Evolutionary conservation across 35 echinoderm and acorn worm species (phyloP).

Genomic region (Apostichopus parvimensis): DNA sequence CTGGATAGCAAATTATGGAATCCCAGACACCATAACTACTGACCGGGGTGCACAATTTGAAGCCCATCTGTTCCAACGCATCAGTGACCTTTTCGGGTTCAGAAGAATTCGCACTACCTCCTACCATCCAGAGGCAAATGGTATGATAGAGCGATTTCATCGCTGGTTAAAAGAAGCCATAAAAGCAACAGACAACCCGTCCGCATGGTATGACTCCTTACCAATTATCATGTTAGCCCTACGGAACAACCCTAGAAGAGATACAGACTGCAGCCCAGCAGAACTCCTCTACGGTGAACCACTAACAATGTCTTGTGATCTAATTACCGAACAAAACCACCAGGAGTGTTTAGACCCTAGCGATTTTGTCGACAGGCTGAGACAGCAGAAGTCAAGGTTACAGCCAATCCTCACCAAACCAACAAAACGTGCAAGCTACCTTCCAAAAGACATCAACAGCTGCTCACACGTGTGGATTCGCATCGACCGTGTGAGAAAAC

Average conservation of each 20-base stretch:
- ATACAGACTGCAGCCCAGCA: constrained; percentile 38
- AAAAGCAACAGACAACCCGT: neutral
- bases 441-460: neutral
- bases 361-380: neutral
- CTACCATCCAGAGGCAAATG: constrained; percentile 45
- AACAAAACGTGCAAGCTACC: neutral
- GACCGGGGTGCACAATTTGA: constrained; percentile 37
- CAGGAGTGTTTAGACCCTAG: neutral
- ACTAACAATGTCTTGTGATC: constrained; percentile 45
- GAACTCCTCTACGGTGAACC: constrained; percentile 55
- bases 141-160: constrained; percentile 65
- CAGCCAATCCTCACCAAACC: neutral
- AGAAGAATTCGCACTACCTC: constrained; percentile 11
- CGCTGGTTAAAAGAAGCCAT: constrained; percentile 48
- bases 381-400: constrained; percentile 9
- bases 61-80: neutral
- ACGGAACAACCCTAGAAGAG: constrained; percentile 13
- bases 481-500: neutral
- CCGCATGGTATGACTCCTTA: constrained; percentile 40
- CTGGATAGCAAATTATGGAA: constrained; percentile 37
- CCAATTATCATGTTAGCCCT: constrained; percentile 54
- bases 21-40: constrained; percentile 45
- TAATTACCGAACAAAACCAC: neutral
- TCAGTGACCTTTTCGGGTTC: neutral
- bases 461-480: constrained; percentile 25